Conservation (phyloP, 2,888 invertebrate species). For the Rhagonycha fulva region DNA sequence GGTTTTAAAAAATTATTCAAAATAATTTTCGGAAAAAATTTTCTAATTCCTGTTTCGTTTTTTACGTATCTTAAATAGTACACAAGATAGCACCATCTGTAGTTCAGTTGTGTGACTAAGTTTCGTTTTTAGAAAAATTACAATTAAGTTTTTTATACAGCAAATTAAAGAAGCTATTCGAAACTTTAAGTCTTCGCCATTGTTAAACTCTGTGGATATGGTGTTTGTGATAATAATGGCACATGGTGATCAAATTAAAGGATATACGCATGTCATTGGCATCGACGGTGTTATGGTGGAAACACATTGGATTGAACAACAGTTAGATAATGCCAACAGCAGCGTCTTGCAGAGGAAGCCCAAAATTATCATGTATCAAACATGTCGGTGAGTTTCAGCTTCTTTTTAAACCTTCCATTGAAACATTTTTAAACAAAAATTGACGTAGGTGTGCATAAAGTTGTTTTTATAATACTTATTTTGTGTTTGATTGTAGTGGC, state of each 20-base stretch:
- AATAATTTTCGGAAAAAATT: no score
- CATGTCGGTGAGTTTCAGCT: conserved; percentile 61
- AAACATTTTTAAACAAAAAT: neutral
- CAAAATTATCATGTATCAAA: conserved; percentile 73
- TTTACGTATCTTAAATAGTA: no score
- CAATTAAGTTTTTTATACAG: conserved; percentile 24
- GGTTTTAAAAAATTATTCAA: no score
- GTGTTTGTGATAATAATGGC: conserved; percentile 70
- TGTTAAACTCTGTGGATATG: conserved; percentile 59
- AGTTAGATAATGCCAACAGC: conserved; percentile 64
- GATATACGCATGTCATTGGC: conserved; percentile 61
- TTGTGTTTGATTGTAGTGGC: conserved; percentile 42
- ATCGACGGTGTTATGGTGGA: conserved; percentile 60
- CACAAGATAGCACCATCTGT: neutral
- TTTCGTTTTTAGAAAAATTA: neutral
- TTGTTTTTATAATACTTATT: neutral
- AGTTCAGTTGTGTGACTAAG: neutral
- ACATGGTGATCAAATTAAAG: conserved; percentile 61
- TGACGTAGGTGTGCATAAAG: no score
- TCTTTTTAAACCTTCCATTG: neutral
- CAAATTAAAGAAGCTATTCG: conserved; percentile 55
- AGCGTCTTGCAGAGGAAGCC: conserved; percentile 63
- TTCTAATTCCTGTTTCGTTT: no score
- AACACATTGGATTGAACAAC: conserved; percentile 59
- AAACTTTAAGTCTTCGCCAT: conserved; percentile 52